Evolutionary conservation across 35 echinoderm and acorn worm genomes (phyloP), one percentile per base, ranked within the genome.

Genomic region (Heliocidaris tuberculata): DNA sequence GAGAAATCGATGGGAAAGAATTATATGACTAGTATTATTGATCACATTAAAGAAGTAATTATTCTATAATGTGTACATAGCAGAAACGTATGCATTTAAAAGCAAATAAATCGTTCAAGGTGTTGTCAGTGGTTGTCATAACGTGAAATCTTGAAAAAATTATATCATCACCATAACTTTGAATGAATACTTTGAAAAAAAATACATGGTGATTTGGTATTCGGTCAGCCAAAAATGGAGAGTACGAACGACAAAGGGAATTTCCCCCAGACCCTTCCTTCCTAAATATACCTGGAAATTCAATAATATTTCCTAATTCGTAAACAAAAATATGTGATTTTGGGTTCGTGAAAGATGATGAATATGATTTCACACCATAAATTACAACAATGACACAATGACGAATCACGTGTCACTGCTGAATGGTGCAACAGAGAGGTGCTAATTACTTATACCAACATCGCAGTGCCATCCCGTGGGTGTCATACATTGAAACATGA

Each of bases 361-460:
- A n/a, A 78, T 78, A 78, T 78, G 17, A 31, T 96, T 93, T 94
- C 92, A 94, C 9, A 56, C 31, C 47, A 94, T 19, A 5, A 11
- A 12, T 8, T 21, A 27, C 15, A 52, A 91, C 31, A 27, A 24
- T 91, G 42, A 91, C 49, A 91, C 42, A 9, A 52, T 47, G 42
- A 47, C 24, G 89, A 24, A 91, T 91, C 42, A 91, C 42, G 49
- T 91, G 42, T 48, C 49, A 24, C 19, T 47, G 5, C 31, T 48
- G 49, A 47, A 99, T 96, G 94, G 97, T 99, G 88, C 60, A 70
- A 95, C 31, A 59, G 92, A 61, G 50, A 30, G 92, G 92, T 93
- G 59, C 48, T 61, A 93, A 50, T 93, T 61, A 59, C 47, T 89
- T 89, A 32, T 89, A 89, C 87, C 87, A 89, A 32, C 87, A 89